Evolutionary conservation across 2,888 invertebrate species (phyloP).

Genomic region (Drepanosiphum platanoidis): DNA sequence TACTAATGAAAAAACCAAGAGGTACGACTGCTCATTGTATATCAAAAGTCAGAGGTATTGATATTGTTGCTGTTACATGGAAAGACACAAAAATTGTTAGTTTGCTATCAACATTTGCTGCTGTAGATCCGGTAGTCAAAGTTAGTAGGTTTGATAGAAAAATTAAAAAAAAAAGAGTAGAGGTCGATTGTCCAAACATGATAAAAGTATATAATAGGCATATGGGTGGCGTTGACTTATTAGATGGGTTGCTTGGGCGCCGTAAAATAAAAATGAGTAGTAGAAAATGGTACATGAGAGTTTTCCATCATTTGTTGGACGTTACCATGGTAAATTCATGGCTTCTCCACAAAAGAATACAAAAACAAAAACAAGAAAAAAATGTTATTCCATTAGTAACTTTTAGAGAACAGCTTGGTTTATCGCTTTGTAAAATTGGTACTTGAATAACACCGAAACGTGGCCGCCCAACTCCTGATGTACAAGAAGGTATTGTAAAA

Average conservation of each 20-base stretch:
- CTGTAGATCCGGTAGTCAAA: not conserved
- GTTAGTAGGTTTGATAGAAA: slow-evolving; percentile 26
- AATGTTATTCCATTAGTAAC: slow-evolving; percentile 7
- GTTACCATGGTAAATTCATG: slow-evolving; percentile 22
- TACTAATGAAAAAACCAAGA: slow-evolving; percentile 28
- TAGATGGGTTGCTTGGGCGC: slow-evolving; percentile 27
- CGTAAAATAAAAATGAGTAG: slow-evolving; percentile 31
- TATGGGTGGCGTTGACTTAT: slow-evolving; percentile 25
- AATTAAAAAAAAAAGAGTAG: not conserved
- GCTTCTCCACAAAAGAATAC: slow-evolving; percentile 11
- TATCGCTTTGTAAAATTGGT: slow-evolving; percentile 19
- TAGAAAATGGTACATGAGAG: slow-evolving; percentile 35
- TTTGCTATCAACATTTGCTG: slow-evolving; percentile 20
- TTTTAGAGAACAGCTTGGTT: slow-evolving; percentile 16
- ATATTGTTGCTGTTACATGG: slow-evolving; percentile 28
- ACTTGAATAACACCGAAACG: not conserved
- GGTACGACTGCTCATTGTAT: slow-evolving; percentile 21
- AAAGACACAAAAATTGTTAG: slow-evolving; percentile 26
- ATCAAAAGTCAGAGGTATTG: not conserved
- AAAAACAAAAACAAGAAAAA: slow-evolving; percentile 9
- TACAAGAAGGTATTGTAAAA: slow-evolving; percentile 25
- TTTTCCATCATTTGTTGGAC: slow-evolving; percentile 18
- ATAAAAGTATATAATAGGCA: slow-evolving; percentile 22
- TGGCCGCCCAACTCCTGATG: not conserved
- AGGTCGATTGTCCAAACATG: slow-evolving; percentile 22